Percentiles rank a stretch among this genome's conserved stretches.
Conservation (phyloP, 2,113 vertebrate genomes). For the Epinephelus fuscoguttatus region DNA sequence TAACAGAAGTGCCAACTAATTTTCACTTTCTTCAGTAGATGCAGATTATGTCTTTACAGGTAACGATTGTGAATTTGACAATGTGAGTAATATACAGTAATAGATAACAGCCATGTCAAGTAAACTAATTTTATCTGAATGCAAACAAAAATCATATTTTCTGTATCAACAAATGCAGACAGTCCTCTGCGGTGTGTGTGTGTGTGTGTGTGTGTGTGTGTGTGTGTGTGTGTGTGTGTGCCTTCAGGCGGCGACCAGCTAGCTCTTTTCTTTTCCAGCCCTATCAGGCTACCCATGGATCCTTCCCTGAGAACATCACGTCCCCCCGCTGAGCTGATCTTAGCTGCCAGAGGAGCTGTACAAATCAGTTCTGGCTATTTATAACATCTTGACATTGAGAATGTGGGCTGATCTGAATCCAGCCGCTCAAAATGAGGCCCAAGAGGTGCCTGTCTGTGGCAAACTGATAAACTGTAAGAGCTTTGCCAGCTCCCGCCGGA, state of each 20-base stretch:
- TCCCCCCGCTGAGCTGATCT: conserved; percentile 33
- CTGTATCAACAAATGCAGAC: background rate
- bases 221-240: background rate
- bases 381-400: conserved; percentile 79
- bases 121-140: too few species aligned
- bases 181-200: background rate
- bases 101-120: too few species aligned
- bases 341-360: conserved; percentile 56
- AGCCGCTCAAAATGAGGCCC: conserved; percentile 65
- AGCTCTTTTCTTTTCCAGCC: conserved; percentile 12
- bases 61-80: background rate
- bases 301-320: conserved; percentile 26
- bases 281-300: background rate
- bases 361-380: conserved; percentile 79
- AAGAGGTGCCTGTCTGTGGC: conserved; percentile 69
- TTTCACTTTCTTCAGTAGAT: background rate
- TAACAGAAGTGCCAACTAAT: background rate
- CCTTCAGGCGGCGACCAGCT: background rate
- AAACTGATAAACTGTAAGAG: conserved; percentile 70
- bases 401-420: conserved; percentile 79
- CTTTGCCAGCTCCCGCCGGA: conserved; percentile 66
- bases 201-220: conserved; percentile 16
- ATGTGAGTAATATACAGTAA: too few species aligned
- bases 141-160: background rate
- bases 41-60: background rate